phyloP scores from a whole-genome alignment of 1,140 invertebrate genomes.

The Olivierus martensii region DNA sequence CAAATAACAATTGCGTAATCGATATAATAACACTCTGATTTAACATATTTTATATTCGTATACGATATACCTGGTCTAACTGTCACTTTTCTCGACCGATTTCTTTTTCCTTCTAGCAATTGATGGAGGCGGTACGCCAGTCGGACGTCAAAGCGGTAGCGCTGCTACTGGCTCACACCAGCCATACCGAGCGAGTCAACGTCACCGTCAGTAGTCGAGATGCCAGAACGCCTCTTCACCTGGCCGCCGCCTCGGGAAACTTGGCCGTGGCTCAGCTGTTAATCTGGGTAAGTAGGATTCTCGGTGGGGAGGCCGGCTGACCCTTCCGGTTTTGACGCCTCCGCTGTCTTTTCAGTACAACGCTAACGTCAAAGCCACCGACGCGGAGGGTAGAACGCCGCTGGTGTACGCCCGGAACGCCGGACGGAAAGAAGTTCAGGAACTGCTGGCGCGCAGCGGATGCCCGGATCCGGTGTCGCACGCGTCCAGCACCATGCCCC shows the following conservation, averaged over 20 bases:
- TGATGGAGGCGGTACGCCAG: conserved; percentile 58
- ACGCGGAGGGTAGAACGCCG: conserved; percentile 66
- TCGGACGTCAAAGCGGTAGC: conserved; percentile 39
- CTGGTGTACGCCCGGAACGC: conserved; percentile 59
- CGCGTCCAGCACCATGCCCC: neutral
- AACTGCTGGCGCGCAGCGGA: conserved; percentile 42
- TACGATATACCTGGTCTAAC: too few species aligned
- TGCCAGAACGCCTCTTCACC: conserved; percentile 63
- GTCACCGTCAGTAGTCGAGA: conserved; percentile 52
- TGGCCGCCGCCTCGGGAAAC: conserved; percentile 76
- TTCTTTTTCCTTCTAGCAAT: conserved; percentile 31
- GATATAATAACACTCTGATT: too few species aligned
- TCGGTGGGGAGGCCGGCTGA: neutral
- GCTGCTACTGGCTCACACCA: conserved; percentile 35
- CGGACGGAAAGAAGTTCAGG: conserved; percentile 36
- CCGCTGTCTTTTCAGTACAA: conserved; percentile 46
- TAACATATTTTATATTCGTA: too few species aligned
- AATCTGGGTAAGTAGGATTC: conserved; percentile 65
- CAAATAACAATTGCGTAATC: too few species aligned
- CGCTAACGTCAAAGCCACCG: conserved; percentile 60
- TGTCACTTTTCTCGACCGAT: neutral
- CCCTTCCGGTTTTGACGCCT: neutral
- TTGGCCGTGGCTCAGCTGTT: conserved; percentile 77
- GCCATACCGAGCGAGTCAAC: conserved; percentile 38
- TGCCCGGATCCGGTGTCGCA: conserved; percentile 38